Conservation (phyloP, 2,113 vertebrate species). For the Menidia beryllina region DNA sequence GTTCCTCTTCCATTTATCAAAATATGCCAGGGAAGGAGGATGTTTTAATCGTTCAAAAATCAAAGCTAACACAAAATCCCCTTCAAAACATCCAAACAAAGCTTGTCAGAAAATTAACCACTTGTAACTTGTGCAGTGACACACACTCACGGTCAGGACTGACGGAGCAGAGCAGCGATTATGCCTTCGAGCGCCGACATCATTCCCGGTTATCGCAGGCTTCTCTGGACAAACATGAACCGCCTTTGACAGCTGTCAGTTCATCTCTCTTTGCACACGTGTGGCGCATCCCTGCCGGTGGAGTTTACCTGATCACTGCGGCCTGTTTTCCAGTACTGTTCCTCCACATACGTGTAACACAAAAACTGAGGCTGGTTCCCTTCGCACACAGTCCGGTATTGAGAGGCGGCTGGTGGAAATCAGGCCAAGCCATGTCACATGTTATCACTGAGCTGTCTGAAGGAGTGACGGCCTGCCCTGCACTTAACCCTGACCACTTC, state of each 20-base stretch:
- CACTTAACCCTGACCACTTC: background rate
- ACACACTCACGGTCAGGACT: background rate
- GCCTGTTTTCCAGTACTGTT: background rate
- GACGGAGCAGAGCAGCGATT: constrained; percentile 29
- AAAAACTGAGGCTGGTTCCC: background rate
- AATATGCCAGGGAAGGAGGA: too few species aligned
- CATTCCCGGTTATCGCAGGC: background rate
- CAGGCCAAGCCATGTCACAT: background rate
- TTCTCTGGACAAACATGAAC: constrained; percentile 22
- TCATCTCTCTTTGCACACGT: constrained; percentile 3
- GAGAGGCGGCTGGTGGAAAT: background rate
- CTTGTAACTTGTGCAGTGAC: background rate
- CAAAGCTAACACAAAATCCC: background rate
- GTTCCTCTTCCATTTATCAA: too few species aligned
- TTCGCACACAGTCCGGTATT: background rate
- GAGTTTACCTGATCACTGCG: background rate
- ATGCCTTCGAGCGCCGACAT: constrained; percentile 8
- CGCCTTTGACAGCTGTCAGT: constrained; percentile 7
- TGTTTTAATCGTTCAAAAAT: background rate
- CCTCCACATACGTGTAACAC: background rate
- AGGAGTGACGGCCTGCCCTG: background rate
- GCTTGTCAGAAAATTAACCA: background rate
- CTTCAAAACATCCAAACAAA: background rate
- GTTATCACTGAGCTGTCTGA: background rate
- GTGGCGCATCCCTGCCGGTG: constrained; percentile 8